Conservation (phyloP, 2,888 invertebrate genomes). For the Eupithecia insigniata region DNA sequence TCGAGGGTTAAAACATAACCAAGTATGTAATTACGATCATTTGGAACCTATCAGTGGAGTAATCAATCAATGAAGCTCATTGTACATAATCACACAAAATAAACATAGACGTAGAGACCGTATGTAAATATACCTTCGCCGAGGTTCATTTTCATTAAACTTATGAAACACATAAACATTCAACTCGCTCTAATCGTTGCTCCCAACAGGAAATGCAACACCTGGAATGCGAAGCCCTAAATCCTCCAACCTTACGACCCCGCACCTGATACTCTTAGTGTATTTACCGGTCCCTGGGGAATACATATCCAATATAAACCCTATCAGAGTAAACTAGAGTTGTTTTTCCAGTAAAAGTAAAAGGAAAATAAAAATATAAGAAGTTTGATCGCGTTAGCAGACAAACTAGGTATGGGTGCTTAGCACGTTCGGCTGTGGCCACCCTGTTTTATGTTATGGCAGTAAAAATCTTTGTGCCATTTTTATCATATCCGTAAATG, state of each 20-base stretch:
- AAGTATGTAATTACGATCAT: neutral
- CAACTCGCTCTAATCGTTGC: constrained; percentile 46
- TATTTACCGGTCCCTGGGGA: constrained; percentile 44
- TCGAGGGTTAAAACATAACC: neutral
- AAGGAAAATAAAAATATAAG: constrained; percentile 32
- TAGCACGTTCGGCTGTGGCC: constrained; percentile 39
- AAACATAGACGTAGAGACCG: neutral
- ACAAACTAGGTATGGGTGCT: constrained; percentile 41
- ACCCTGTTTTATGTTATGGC: constrained; percentile 38
- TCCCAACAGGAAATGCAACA: constrained; percentile 55
- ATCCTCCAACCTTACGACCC: constrained; percentile 58
- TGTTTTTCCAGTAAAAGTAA: constrained; percentile 11
- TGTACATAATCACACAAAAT: neutral
- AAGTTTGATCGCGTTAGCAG: constrained; percentile 40
- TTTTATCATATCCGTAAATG: constrained; percentile 38
- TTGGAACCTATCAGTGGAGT: neutral
- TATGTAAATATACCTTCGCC: neutral
- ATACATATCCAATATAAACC: constrained; percentile 32
- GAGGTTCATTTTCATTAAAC: neutral
- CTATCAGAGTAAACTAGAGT: constrained; percentile 29
- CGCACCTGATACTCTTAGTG: constrained; percentile 56
- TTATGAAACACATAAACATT: constrained; percentile 8
- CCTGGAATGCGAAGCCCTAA: constrained; percentile 60
- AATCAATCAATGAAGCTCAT: neutral
- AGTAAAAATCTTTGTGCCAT: constrained; percentile 39